Evolutionary conservation across 2,113 vertebrate genomes (phyloP), one percentile per base, ranked within the genome.

Genomic region (Mustela nigripes): DNA sequence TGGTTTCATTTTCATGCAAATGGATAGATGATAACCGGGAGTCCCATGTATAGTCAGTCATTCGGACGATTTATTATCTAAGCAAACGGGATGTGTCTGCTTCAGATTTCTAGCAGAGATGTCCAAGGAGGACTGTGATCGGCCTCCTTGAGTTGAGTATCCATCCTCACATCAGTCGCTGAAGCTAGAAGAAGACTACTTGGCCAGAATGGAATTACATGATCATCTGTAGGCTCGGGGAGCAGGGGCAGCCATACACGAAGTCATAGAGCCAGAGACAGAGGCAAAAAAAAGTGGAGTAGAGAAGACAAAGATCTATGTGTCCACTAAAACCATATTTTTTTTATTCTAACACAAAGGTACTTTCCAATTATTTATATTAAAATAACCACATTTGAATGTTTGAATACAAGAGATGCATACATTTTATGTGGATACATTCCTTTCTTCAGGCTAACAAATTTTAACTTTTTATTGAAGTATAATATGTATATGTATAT

Each of bases 361-460:
- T 31, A 58, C 74, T 82, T 24, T 86, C 62, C 42, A 4, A 63
- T 81, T 36, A 76, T 3, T 4, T 65, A 36, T 28, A 24, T 94
- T 58, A 81, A 80, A 87, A 93, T 93, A 60, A 11, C 16, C 28
- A 73, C 45, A 89, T 74, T 80, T 89, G 53, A 89, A 69, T n/a
- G 21, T 74, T 63, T 74, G 28, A 24, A 50, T 45, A 36, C 31
- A 39, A 36, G 26, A 4, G 19, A 63, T 48, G 4, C 9, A 39
- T 71, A n/a, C 11, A 26, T 87, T 60, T 82, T 74, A 80, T 39
- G 22, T 56, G 22, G 78, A 76, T 19, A 36, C 12, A 69, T 62
- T n/a, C 53, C 76, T 80, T 93, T 90, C 95, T 60, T 31, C 7
- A 62, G 67, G 69, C 12, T 71, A 84, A 45, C 26, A 63, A 31